These are phyloP conservation scores for Cephus pulcher DNA, from an alignment of 2,888 invertebrate genomes.

Conservation along the genomic window DNA sequence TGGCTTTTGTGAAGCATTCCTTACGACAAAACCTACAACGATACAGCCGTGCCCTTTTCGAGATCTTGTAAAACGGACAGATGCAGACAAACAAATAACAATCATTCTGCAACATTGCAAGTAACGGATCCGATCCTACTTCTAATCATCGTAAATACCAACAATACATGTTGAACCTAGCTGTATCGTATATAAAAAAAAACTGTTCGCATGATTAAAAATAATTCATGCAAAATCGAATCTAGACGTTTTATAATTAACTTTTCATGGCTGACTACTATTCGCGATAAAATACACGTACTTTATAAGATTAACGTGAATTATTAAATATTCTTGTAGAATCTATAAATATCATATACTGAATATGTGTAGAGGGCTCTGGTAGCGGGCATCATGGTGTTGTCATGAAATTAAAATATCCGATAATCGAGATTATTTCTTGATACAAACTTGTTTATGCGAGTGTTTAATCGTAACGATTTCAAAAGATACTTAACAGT, in stretches of 20 bases:
- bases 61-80: neutral
- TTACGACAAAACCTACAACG: neutral
- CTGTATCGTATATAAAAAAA: neutral
- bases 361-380: conserved; percentile 41
- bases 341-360: conserved; percentile 33
- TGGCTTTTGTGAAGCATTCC: neutral
- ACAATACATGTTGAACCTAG: neutral
- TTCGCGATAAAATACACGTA: neutral
- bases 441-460: neutral
- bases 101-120: neutral
- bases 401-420: conserved; percentile 15
- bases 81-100: neutral
- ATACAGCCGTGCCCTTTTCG: neutral
- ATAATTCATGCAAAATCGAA: neutral
- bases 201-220: neutral
- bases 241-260: neutral
- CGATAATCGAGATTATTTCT: neutral
- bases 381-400: conserved; percentile 30
- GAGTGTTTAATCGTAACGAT: neutral
- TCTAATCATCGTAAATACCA: neutral
- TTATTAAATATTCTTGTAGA: conserved; percentile 6
- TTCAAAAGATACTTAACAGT: neutral
- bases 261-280: neutral
- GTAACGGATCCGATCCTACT: neutral
- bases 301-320: neutral